Base-by-base conservation (phyloP, 2,113 vertebrate species). In the Blennius ocellaris region DNA sequence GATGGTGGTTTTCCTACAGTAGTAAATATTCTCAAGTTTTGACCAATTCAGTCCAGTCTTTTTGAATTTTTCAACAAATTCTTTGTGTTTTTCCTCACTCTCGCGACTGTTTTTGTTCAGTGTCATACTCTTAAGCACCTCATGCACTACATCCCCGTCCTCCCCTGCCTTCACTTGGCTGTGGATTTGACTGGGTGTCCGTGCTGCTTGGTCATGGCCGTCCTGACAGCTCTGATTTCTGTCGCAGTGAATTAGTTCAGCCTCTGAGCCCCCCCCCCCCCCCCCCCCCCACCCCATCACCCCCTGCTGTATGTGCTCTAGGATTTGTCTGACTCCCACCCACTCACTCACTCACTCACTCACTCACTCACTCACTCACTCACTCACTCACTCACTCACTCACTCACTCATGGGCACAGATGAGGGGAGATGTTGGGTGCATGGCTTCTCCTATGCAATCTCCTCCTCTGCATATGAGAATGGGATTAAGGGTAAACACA, bases 241-340 rank as follows among this genome's bases (percentile, higher is more conserved):
- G 92, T 93, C 92, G 93, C 89, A 91, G 85, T 82, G 72, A 90
- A 92, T 94, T 91, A 91, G 86, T 82, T 87, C 85, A 83, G 75
- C 86, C 83, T 90, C 78, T 45, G 59, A 47, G 62, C 65, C 67
- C 48, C 17, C 40, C 70, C 49, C 30, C 16, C 79, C 75, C 69
- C 40, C 85, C 44, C 53, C 50, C 73, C 65, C 74, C 21, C 15
- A n/a, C n/a, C n/a, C n/a, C n/a, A n/a, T n/a, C n/a, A n/a, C 39
- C 73, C 43, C 67, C 16, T 43, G 21, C 38, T 58, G 6, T 69
- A 80, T 89, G 82, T 76, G 87, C 82, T 82, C 8, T 11, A 74
- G 71, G 89, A 83, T 81, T 81, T 76, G 69, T 79, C 81, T 72
- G 83, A 81, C 88, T 90, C 82, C 86, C 78, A 85, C 85, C 81